Percentiles rank a stretch among this genome's conserved stretches.
phyloP scores from a whole-genome alignment of 2,797 vertebrate genomes.

The Danionella dracula region DNA sequence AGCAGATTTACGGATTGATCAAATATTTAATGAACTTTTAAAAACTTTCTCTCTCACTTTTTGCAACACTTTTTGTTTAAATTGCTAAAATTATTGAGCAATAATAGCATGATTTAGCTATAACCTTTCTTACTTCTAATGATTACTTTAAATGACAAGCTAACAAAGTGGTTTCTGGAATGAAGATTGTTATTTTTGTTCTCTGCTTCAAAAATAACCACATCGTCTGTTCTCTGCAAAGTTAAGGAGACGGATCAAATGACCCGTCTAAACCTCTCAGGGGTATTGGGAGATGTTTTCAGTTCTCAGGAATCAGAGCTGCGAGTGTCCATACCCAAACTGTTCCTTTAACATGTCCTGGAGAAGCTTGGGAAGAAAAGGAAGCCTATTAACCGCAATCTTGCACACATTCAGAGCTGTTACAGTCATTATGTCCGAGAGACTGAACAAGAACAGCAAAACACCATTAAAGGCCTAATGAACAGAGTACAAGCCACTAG shows the following conservation, averaged over 20 bases:
- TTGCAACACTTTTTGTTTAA: no score
- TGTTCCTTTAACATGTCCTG: neutral
- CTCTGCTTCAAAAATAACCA: conserved; percentile 5
- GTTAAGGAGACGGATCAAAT: conserved; percentile 23
- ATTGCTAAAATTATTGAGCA: no score
- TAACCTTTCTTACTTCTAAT: no score
- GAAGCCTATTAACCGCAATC: neutral
- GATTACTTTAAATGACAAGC: conserved; percentile 21
- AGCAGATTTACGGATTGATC: no score
- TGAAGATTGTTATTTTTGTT: conserved; percentile 10
- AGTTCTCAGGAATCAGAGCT: neutral
- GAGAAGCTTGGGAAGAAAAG: neutral
- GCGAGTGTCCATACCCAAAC: neutral
- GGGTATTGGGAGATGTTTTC: conserved; percentile 35
- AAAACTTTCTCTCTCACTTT: no score
- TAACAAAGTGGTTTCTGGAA: conserved; percentile 4
- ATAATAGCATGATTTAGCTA: no score
- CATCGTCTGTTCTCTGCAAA: neutral
- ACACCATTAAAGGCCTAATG: neutral
- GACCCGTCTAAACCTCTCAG: conserved; percentile 15
- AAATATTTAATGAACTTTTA: no score
- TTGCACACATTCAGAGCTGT: conserved; percentile 9
- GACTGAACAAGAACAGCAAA: conserved; percentile 15
- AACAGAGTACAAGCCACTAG: neutral
- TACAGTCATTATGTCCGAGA: conserved; percentile 1